These are phyloP conservation scores for Lagenorhynchus albirostris DNA, from an alignment of 2,113 vertebrate species.

Conservation along the genomic window DNA sequence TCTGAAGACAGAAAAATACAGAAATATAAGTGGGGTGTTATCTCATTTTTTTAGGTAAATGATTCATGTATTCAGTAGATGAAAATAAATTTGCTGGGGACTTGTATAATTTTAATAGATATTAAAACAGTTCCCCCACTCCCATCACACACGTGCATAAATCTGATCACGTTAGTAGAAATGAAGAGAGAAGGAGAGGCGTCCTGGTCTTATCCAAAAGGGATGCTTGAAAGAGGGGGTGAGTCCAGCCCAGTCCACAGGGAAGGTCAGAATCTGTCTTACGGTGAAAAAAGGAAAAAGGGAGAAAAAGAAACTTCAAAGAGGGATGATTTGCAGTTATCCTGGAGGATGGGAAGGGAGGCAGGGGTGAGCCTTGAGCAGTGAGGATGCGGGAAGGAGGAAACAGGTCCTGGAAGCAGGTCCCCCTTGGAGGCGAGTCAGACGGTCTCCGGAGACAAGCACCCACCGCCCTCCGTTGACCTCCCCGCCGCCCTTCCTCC, in stretches of 20 bases:
- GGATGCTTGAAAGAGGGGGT: background rate
- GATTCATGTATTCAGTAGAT: background rate
- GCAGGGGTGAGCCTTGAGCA: background rate
- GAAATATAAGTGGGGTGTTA: background rate
- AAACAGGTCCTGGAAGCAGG: background rate
- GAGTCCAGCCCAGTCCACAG: rapidly evolving
- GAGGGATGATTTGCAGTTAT: background rate
- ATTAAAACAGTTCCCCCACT: background rate
- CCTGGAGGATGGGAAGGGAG: background rate
- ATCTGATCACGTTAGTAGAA: background rate
- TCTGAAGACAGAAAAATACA: background rate
- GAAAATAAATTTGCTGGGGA: background rate
- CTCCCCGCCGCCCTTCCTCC: background rate
- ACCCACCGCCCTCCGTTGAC: no score
- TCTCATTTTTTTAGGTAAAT: background rate
- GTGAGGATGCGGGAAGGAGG: background rate
- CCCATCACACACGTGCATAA: background rate
- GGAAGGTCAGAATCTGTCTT: background rate
- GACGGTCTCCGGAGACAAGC: background rate
- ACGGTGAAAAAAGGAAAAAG: background rate
- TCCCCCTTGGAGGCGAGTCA: background rate
- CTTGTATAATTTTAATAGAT: background rate
- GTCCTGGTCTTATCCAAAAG: background rate
- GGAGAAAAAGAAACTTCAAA: background rate
- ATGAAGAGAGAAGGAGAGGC: background rate